phyloP scores from a whole-genome alignment of 2,888 invertebrate species.

The Caenorhabditis sp. region DNA sequence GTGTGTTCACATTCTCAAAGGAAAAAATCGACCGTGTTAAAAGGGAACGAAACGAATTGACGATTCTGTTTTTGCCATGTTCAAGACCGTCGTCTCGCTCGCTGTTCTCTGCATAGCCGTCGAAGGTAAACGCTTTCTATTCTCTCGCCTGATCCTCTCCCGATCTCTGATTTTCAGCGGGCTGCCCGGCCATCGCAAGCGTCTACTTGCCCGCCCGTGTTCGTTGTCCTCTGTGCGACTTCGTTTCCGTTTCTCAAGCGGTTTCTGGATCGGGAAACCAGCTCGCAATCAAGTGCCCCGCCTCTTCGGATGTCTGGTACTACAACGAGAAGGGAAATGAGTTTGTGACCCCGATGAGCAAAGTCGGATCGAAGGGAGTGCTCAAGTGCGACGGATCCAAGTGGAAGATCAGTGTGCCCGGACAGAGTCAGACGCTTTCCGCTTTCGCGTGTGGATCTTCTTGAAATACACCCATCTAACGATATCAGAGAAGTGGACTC shows the following conservation, averaged over 20 bases:
- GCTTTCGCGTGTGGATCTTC: conserved; percentile 34
- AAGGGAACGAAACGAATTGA: background rate
- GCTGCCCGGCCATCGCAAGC: conserved; percentile 10
- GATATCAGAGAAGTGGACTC: background rate
- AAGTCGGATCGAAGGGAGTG: conserved; percentile 23
- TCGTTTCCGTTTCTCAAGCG: background rate
- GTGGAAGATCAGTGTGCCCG: conserved; percentile 45
- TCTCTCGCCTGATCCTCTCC: background rate
- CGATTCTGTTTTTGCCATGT: conserved; percentile 10
- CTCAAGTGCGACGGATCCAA: conserved; percentile 40
- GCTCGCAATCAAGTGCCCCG: conserved; percentile 31
- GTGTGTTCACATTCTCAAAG: conserved; percentile 19
- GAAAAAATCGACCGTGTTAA: conserved; percentile 1
- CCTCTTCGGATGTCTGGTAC: conserved; percentile 28
- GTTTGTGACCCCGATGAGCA: conserved; percentile 31
- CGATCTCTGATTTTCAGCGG: conserved; percentile 13
- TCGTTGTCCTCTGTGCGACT: conserved; percentile 38
- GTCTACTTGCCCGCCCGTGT: conserved; percentile 14
- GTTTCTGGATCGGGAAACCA: conserved; percentile 18
- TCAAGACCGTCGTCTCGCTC: conserved; percentile 23
- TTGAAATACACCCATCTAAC: conserved; percentile 11
- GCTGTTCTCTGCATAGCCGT: background rate
- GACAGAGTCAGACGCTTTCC: conserved; percentile 20
- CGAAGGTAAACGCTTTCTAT: no score
- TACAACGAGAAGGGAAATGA: conserved; percentile 34